phyloP scores from a whole-genome alignment of 2,113 vertebrate species.

The Xerus inauris region DNA sequence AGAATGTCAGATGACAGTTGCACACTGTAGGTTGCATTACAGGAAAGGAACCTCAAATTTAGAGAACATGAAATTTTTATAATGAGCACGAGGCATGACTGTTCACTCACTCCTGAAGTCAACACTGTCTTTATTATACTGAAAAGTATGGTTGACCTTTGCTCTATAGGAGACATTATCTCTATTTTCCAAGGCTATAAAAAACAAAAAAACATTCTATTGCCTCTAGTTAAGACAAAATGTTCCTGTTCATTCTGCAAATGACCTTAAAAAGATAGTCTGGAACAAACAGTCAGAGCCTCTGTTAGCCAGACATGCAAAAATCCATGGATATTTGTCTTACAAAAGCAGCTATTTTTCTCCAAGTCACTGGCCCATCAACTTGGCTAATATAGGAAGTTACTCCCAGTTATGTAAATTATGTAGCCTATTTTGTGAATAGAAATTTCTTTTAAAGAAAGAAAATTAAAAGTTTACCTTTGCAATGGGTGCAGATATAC shows the following conservation, averaged over 20 bases:
- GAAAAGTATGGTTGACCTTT: neutral
- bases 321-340: neutral
- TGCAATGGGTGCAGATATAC: neutral
- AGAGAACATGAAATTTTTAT: neutral
- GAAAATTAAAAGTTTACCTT: neutral
- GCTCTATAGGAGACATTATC: neutral
- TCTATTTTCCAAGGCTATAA: neutral
- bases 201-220: constrained; percentile 3
- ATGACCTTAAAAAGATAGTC: neutral
- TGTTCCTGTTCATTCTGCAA: neutral
- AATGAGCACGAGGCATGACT: neutral
- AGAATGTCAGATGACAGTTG: neutral
- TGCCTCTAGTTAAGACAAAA: neutral
- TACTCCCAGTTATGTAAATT: neutral
- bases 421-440: neutral
- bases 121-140: neutral
- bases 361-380: neutral
- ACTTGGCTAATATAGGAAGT: neutral
- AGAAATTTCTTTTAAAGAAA: neutral
- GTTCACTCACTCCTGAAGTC: neutral
- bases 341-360: neutral
- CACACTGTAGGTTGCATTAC: neutral
- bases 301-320: neutral
- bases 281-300: neutral
- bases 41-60: neutral